Evolutionary conservation across 2,888 invertebrate genomes (phyloP).

Genomic region (Sisyra terminalis): DNA sequence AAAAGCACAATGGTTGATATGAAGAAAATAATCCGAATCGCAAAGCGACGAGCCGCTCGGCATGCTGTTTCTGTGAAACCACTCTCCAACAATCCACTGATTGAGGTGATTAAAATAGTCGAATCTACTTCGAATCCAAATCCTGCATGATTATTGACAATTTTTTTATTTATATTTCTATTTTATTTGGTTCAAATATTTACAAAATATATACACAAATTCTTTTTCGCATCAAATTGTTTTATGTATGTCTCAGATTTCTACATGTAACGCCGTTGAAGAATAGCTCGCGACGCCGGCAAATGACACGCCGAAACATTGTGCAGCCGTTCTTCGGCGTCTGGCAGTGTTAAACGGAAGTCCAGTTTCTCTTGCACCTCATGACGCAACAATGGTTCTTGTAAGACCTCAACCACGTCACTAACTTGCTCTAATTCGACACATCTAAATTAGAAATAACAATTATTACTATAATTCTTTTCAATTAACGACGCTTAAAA

Average conservation of each 20-base stretch:
- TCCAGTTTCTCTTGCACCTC: slow-evolving; percentile 23
- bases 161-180: background rate
- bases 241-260: background rate
- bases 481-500: background rate
- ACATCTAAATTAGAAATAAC: slow-evolving; percentile 22
- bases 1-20: slow-evolving; percentile 39
- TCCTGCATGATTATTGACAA: background rate
- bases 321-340: slow-evolving; percentile 26
- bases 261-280: slow-evolving; percentile 31
- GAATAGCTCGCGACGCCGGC: slow-evolving; percentile 32
- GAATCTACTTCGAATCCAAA: background rate
- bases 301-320: slow-evolving; percentile 33
- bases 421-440: slow-evolving; percentile 33
- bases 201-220: background rate
- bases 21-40: slow-evolving; percentile 3
- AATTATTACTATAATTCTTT: background rate
- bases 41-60: background rate
- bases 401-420: slow-evolving; percentile 27
- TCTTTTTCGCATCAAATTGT: background rate
- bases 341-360: slow-evolving; percentile 20
- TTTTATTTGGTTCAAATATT: background rate
- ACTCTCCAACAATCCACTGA: background rate
- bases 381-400: slow-evolving; percentile 23
- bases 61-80: background rate
- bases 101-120: background rate